Base-by-base conservation (phyloP, 2,797 vertebrate genomes). In the Tympanoctomys barrerae region DNA sequence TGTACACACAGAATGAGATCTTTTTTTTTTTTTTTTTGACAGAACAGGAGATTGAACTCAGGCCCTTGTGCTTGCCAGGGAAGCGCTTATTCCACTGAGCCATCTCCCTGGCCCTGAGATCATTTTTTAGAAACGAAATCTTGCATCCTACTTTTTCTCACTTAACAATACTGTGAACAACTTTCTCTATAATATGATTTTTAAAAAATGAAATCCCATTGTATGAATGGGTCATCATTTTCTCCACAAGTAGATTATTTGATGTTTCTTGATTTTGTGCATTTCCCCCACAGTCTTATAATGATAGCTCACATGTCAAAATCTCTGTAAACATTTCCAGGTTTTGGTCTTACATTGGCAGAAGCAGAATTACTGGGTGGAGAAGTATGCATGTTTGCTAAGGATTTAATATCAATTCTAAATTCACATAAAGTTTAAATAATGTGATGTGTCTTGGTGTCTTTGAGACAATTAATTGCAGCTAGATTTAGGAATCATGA, bases 351-450 rank as follows among this genome's bases (percentile, higher is more conserved):
- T 81, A 89, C 91, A 73, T 84, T 83, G 59, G 19, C 16, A 62
- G 31, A 86, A 90, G 79, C 14, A 64, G 57, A 90, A 86, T 46
- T 87, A 21, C 31, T 91, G 24, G 28, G 36, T 89, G 24, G 82
- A 75, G 82, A 94, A 28, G 19, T n/a, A 59, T 2, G 2, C 24
- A 18, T 75, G 21, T 64, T 84, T 81, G 59, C 85, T 75, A 95
- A 88, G 33, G 39, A 26, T 64, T 89, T 81, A 33, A 24, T 95
- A 82, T 75, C 49, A 87, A 36, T 78, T 94, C 81, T 97, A 66
- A 85, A 88, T 87, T 88, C 61, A 66, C 46, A 57, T 94, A n/a
- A 71, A 73, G 31, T 52, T 90, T 81, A 66, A 90, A 64, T 84
- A 59, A 22, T 52, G 21, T 46, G 42, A 42, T 46, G 52, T 73